phyloP scores from a whole-genome alignment of 2,113 vertebrate species.

The Tringa solitaria region DNA sequence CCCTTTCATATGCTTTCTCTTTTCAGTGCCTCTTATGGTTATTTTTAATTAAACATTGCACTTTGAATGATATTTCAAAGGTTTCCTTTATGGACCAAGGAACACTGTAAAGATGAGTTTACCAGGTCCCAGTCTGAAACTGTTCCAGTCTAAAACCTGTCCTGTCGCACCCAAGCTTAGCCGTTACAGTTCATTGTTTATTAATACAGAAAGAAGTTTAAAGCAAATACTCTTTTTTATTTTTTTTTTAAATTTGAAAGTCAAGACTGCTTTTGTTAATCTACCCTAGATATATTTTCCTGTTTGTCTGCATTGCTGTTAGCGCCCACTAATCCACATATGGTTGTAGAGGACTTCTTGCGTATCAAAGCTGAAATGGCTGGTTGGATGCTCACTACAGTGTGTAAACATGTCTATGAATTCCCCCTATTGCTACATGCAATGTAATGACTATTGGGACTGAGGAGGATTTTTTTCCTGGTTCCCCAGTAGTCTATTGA shows the following conservation, averaged over 20 bases:
- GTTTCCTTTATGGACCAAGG: constrained; percentile 22
- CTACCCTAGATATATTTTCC: neutral
- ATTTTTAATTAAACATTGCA: constrained; percentile 31
- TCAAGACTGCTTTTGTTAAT: neutral
- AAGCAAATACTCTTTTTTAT: neutral
- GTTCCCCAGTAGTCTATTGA: neutral
- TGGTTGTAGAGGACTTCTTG: neutral
- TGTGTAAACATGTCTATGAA: neutral
- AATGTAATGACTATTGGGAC: neutral
- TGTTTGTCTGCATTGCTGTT: neutral
- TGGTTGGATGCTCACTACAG: neutral
- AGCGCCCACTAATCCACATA: neutral
- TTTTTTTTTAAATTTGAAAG: neutral
- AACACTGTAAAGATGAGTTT: constrained; percentile 17
- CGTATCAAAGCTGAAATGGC: neutral
- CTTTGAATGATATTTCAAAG: constrained; percentile 25
- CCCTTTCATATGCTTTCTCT: neutral
- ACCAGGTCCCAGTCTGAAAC: neutral
- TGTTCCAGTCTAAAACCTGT: neutral
- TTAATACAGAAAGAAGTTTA: neutral
- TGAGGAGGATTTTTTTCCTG: neutral
- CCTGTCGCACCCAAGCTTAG: neutral
- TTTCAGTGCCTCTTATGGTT: neutral
- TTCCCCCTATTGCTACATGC: neutral
- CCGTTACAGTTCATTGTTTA: neutral